These are phyloP conservation scores for human (Homo sapiens) DNA, from an alignment of 2,113 vertebrate genomes.

Conservation along the genomic window GRCh38 chr16:9883501-9884000, in stretches of 20 bases:
- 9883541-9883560: background rate
- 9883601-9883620: background rate
- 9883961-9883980: background rate
- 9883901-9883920: background rate
- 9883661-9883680: background rate
- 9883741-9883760: background rate
- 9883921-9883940: background rate
- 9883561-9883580: background rate
- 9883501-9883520: background rate
- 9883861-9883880: background rate
- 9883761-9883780: background rate
- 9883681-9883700: background rate
- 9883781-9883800: background rate
- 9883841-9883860: background rate
- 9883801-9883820: background rate
- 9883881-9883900: background rate
- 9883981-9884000: background rate
- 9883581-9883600: background rate
- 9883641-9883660: background rate
- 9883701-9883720: no score
- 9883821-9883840: background rate
- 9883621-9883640: background rate
- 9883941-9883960: background rate
- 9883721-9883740: background rate
- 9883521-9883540: background rate